Evolutionary conservation across 2,797 vertebrate genomes (phyloP).

Genomic region (Melanotaenia boesemani): DNA sequence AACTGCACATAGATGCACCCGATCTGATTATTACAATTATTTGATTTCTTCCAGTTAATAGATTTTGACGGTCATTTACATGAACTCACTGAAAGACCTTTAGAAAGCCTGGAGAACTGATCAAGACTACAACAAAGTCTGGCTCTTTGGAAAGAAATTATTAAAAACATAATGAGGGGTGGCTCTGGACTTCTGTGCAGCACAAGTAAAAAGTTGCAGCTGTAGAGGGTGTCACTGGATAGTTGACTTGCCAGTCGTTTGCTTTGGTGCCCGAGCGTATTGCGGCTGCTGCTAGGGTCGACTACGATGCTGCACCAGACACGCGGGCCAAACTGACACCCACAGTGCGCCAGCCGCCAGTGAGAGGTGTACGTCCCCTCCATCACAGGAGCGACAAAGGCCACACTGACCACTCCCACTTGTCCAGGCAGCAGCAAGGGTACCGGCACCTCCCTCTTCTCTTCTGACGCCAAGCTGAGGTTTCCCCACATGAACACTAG

Average conservation of each 20-base stretch:
- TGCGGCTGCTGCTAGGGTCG: slow-evolving; percentile 81
- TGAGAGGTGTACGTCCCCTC: slow-evolving; percentile 98
- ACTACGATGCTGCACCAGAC: slow-evolving; percentile 99
- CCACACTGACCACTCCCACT: slow-evolving; percentile 93
- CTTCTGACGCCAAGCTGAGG: slow-evolving; percentile 90
- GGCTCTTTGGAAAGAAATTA: not conserved
- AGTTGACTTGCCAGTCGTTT: slow-evolving; percentile 85
- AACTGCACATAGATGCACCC: no score
- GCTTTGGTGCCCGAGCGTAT: slow-evolving; percentile 70
- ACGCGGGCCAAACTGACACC: slow-evolving; percentile 95
- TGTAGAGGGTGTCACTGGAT: slow-evolving; percentile 22
- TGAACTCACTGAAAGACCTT: not conserved
- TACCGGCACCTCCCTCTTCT: slow-evolving; percentile 89
- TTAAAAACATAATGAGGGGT: not conserved
- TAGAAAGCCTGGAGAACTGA: not conserved
- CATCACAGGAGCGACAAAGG: slow-evolving; percentile 91
- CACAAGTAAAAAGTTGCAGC: slow-evolving; percentile 4
- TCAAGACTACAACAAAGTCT: not conserved
- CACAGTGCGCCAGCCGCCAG: slow-evolving; percentile 96
- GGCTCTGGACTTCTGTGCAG: not conserved
- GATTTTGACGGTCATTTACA: no score
- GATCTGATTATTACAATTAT: no score
- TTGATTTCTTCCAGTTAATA: no score
- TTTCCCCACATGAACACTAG: slow-evolving; percentile 99
- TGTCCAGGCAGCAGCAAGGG: slow-evolving; percentile 92